Base-by-base conservation (phyloP, 2,888 invertebrate genomes). In the Doris montereyensis region DNA sequence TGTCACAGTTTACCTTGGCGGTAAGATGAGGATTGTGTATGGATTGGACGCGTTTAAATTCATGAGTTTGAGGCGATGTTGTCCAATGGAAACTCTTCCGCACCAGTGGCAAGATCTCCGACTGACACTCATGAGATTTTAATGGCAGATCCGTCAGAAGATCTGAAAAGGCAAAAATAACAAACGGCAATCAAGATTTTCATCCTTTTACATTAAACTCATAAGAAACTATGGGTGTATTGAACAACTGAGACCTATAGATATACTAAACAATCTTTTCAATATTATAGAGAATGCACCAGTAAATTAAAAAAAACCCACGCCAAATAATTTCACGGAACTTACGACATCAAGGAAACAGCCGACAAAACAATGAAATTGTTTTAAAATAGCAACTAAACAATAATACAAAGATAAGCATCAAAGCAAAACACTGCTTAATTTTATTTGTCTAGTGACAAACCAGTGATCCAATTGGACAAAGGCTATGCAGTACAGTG, bases 21-120 rank as follows among this genome's bases (percentile, higher is more conserved):
- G 84, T 81, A 35, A 87, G 83, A 10, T 84, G 81, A 21, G 80
- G 78, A 77, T 87, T 87, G 77, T 87, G 85, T 4, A 88, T 83
- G 24, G 84, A 72, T 21, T 83, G 82, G 0, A 86, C 86, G 58
- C 82, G 79, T 30, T 65, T 75, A 78, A 84, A 88, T 17, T 77
- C 76, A 78, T 84, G 86, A 57, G 58, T 74, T 3, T 80, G 73
- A 5, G 73, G 30, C 17, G 85, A 85, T 0, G 82, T 71, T 34
- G 81, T 76, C 65, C 83, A 84, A 60, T 85, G 85, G 81, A 82
- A 88, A 78, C 85, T 85, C 76, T 86, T 85, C 13, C 81, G 76
- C 24, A 88, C 76, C 0, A 78, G 62, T 24, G 85, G 83, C 35
- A 87, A 62, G n/a, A 87, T 80, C 30, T 87, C 87, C 67, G 84